Conservation (phyloP, 2,888 invertebrate genomes). For the Sialis lutaria region DNA sequence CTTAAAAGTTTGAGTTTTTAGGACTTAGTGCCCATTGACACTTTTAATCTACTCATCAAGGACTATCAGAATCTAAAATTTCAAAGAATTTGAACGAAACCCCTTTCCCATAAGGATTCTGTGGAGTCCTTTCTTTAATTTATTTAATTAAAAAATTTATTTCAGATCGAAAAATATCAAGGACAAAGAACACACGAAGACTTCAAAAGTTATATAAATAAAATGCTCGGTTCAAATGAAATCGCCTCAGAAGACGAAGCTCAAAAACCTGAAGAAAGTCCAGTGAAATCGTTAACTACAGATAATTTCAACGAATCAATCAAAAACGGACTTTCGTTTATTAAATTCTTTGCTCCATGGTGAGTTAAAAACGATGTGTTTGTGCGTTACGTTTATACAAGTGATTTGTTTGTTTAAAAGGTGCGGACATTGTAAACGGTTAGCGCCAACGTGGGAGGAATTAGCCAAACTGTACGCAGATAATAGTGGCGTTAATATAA, state of each 20-base stretch:
- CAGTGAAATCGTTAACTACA: conserved; percentile 44
- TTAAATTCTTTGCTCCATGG: conserved; percentile 86
- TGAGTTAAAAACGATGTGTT: conserved; percentile 17
- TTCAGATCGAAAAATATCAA: conserved; percentile 56
- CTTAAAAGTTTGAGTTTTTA: too few species aligned
- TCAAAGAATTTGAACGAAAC: too few species aligned
- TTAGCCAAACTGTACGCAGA: conserved; percentile 52
- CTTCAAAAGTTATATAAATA: conserved; percentile 50
- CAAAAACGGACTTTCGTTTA: conserved; percentile 54
- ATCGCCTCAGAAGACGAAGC: conserved; percentile 20
- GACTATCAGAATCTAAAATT: too few species aligned
- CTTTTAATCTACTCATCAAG: too few species aligned
- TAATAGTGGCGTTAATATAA: conserved; percentile 46
- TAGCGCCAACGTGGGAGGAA: conserved; percentile 71
- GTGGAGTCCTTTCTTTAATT: too few species aligned
- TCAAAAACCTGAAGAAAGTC: conserved; percentile 20
- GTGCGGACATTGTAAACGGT: conserved; percentile 75
- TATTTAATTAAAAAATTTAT: too few species aligned
- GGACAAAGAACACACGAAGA: conserved; percentile 48
- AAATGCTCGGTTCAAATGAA: conserved; percentile 39
- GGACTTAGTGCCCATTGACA: too few species aligned
- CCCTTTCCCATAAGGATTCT: too few species aligned
- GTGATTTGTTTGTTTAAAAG: conserved; percentile 20
- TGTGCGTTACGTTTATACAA: neutral
- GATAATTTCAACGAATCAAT: conserved; percentile 56